These are phyloP conservation scores for Botia kubotai DNA, from an alignment of 2,797 vertebrate genomes.

Conservation along the genomic window DNA sequence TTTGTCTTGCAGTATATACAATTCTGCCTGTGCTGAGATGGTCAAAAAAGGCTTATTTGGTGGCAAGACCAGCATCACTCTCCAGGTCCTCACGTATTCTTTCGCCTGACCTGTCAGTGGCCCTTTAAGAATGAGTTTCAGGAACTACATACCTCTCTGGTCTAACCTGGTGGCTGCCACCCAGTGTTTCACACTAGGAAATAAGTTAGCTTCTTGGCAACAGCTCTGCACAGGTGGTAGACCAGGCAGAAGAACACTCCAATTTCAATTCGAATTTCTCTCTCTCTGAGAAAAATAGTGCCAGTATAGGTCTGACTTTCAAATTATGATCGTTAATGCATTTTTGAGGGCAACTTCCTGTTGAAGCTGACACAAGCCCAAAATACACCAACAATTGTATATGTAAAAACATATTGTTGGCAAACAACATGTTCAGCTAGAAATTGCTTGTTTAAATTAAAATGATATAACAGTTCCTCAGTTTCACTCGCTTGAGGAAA, in stretches of 20 bases:
- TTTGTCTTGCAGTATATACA: not conserved
- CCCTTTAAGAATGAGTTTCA: conserved; percentile 24
- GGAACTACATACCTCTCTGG: conserved; percentile 30
- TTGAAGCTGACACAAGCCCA: not conserved
- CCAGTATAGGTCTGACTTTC: not conserved
- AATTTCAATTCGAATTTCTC: not conserved
- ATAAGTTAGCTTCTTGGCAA: conserved; percentile 7
- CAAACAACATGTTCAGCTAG: not conserved
- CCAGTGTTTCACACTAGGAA: conserved; percentile 11
- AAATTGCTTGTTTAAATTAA: not conserved
- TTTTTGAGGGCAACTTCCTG: not conserved
- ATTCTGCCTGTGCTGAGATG: not conserved
- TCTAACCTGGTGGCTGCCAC: conserved; percentile 24
- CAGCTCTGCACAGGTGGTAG: conserved; percentile 13
- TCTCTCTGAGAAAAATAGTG: not conserved
- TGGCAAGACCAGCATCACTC: not conserved
- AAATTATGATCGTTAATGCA: not conserved
- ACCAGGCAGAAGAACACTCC: not conserved
- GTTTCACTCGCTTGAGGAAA: not conserved
- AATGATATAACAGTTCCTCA: not conserved
- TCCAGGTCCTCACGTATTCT: conserved; percentile 2
- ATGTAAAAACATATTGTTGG: not conserved
- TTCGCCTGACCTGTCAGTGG: not conserved
- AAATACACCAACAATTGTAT: not conserved
- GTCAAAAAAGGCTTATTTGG: not conserved